Evolutionary conservation across 2,888 invertebrate species (phyloP), one percentile per base, ranked within the genome.

Genomic region (Agonopterix heracliana): DNA sequence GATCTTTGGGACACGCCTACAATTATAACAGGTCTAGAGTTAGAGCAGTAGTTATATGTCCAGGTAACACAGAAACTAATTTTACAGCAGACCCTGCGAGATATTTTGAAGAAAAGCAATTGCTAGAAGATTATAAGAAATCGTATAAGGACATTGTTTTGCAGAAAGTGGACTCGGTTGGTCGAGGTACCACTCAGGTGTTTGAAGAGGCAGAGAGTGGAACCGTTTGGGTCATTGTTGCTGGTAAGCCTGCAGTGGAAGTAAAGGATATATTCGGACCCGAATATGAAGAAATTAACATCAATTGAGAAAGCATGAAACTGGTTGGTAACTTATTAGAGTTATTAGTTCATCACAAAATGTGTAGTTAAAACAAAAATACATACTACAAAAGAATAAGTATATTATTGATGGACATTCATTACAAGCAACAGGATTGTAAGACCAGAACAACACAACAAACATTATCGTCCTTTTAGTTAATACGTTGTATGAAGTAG

Each of bases 151-250:
- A 41, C 13, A 12, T n/a, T 41, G 41, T 49, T 0, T 78, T 74
- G 72, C 81, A 81, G 58, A 66, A 70, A 34, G 65, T 66, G 1
- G 75, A 73, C 1, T 55, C 59, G 3, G 76, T 81, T 0, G 76
- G 74, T 0, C 64, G 66, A 17, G 77, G 74, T 3, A 74, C 71
- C 0, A 69, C 73, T 5, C 72, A 78, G 8, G 55, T 76, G 1
- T 78, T 72, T 26, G 71, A 78, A 47, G 74, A 71, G 41, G 89
- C 81, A 3, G 75, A 80, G 9, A 89, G 83, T 63, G 90, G 89
- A 0, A 86, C 89, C 2, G 84, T 89, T 0, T 91, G 90, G 90
- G 70, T 81, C 3, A 63, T 72, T 7, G 78, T 81, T 56, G 81
- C 68, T 10, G 67, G 63, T n/a, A 53, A 68, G 47, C 70, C 71